Conservation (phyloP, 2,113 vertebrate species). For the Numida meleagris region DNA sequence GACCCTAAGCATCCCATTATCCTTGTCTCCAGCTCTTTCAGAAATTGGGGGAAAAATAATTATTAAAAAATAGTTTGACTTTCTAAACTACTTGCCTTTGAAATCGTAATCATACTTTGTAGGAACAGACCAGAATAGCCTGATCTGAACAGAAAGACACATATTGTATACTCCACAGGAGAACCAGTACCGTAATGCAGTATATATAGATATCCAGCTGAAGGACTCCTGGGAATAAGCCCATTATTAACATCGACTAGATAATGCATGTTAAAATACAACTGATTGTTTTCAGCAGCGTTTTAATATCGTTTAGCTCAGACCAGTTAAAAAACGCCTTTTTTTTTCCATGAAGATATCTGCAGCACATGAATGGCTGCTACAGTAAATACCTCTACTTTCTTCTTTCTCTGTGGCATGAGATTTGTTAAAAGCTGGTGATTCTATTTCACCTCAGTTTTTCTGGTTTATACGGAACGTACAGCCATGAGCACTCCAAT, state of each 20-base stretch:
- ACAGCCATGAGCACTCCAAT: neutral
- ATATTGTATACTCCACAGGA: neutral
- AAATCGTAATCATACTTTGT: neutral
- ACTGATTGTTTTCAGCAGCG: neutral
- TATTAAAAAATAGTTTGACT: neutral
- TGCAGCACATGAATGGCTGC: neutral
- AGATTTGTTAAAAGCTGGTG: neutral
- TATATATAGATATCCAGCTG: neutral
- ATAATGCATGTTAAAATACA: neutral
- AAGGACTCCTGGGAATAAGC: neutral
- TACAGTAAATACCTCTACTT: neutral
- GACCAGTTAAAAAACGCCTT: neutral
- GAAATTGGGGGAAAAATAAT: neutral
- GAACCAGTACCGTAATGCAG: neutral
- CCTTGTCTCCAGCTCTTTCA: neutral
- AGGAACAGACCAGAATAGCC: neutral
- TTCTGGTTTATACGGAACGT: neutral
- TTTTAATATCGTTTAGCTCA: neutral
- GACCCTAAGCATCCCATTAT: neutral
- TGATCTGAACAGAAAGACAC: neutral
- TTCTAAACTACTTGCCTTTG: neutral
- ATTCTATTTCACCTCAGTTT: neutral
- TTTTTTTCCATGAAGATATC: neutral
- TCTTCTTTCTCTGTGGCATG: neutral
- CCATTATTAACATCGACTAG: neutral